Base-by-base conservation (phyloP, 2,113 vertebrate genomes). In the Burhinus bistriatus region DNA sequence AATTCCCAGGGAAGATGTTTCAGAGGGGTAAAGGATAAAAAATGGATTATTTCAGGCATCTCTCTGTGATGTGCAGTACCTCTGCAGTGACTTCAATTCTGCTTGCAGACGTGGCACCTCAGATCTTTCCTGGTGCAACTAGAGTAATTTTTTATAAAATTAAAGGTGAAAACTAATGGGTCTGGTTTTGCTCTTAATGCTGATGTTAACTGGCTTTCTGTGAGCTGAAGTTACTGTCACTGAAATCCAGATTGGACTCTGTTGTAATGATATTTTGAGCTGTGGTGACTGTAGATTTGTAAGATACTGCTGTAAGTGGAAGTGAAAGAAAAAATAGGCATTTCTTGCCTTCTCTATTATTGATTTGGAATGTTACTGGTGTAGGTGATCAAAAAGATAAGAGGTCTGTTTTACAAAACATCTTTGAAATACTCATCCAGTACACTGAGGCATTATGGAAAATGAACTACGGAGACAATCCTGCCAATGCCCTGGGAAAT, bases 401-500 rank as follows among this genome's bases (percentile, higher is more conserved):
- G 36, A 59, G 18, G 6, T 17, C 45, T 16, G 1, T 11, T 85
- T 49, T 12, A 40, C 14, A 27, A 84, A 79, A 5, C 27, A n/a
- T 21, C 80, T 89, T 64, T 36, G 57, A 69, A 61, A 75, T 8
- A 26, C 18, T 49, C 19, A 38, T 3, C 65, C 73, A 30, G 27
- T 2, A 8, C 27, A 3, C 29, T 4, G 40, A 75, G 29, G 12
- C 69, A 13, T 32, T 20, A 25, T 21, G 26, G 83, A 44, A 51
- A 73, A 65, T 0, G 23, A 86, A 9, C 45, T 30, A 1, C 0
- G 2, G 32, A 51, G 55, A 32, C 72, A 62, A 58, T 15, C 40
- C 76, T 17, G 40, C 21, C 42, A 6, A 42, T n/a, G 65, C 83
- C 91, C 68, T 93, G 93, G 68, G 93, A 95, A 93, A 91, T 59